Evolutionary conservation across 2,888 invertebrate species (phyloP).

Genomic region (Synanthedon tipuliformis): DNA sequence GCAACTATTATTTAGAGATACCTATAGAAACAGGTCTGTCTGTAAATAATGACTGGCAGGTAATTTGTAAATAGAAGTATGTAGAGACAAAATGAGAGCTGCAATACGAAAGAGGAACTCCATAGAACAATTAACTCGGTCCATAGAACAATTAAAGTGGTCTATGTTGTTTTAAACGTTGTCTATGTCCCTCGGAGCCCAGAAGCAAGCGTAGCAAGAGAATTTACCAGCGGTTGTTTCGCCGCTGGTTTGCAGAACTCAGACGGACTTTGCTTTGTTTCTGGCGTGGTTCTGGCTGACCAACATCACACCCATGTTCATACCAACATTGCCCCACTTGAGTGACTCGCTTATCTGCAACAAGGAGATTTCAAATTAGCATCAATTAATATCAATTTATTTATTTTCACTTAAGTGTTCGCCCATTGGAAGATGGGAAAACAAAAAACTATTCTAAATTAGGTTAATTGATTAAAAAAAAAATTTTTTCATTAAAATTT

Average conservation of each 20-base stretch:
- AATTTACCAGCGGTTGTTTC: conserved; percentile 35
- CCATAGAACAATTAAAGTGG: not conserved
- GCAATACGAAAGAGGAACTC: conserved; percentile 10
- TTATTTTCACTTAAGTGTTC: not conserved
- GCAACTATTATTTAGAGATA: not conserved
- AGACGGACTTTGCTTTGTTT: conserved; percentile 59
- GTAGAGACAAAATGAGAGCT: conserved; percentile 3
- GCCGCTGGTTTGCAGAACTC: conserved; percentile 50
- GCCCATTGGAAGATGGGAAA: no score
- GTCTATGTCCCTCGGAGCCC: conserved; percentile 26
- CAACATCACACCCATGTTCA: conserved; percentile 76
- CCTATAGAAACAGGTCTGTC: not conserved
- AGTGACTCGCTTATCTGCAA: conserved; percentile 78
- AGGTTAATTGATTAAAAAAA: no score
- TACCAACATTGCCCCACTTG: conserved; percentile 78
- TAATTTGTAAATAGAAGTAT: not conserved
- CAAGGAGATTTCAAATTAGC: conserved; percentile 27
- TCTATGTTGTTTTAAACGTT: conserved; percentile 2
- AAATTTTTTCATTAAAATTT: no score
- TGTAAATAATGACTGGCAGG: not conserved
- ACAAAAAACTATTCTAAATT: no score
- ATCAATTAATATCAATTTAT: not conserved
- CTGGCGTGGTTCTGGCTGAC: conserved; percentile 44
- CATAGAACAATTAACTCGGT: not conserved
- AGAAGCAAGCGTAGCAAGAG: conserved; percentile 54